Percentiles rank a stretch among this genome's conserved stretches.
Conservation (phyloP, 2,113 vertebrate species). For the Poecile atricapillus region DNA sequence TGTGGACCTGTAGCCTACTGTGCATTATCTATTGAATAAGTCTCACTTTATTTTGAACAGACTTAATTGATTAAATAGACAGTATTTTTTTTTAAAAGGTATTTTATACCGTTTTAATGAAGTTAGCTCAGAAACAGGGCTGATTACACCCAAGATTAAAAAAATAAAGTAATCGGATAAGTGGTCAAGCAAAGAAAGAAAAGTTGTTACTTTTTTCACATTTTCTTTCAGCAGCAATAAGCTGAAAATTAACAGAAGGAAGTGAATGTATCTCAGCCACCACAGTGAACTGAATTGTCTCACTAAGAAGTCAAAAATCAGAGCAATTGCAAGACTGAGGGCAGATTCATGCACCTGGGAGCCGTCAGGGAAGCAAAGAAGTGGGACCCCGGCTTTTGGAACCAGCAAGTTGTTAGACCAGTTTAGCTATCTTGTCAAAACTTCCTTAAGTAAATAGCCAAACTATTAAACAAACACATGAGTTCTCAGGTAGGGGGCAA, state of each 20-base stretch:
- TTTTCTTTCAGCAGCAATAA: background rate
- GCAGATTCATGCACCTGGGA: background rate
- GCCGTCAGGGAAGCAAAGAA: background rate
- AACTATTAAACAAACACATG: background rate
- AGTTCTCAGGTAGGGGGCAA: background rate
- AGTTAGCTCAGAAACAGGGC: background rate
- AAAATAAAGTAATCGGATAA: background rate
- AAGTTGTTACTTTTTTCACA: background rate
- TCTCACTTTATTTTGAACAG: background rate
- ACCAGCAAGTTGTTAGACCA: background rate
- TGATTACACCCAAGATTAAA: background rate
- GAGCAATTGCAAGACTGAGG: background rate
- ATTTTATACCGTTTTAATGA: background rate
- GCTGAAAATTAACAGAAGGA: background rate
- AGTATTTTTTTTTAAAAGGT: background rate
- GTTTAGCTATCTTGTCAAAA: background rate
- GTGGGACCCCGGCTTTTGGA: background rate
- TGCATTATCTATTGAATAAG: background rate
- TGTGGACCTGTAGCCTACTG: background rate
- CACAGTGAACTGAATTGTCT: background rate
- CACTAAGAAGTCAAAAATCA: background rate
- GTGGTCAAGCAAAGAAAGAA: background rate
- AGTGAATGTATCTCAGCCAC: background rate
- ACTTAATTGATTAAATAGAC: background rate
- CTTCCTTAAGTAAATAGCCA: background rate